These are phyloP conservation scores for Lithophane ornitopus DNA, from an alignment of 2,888 invertebrate species.

Conservation along the genomic window DNA sequence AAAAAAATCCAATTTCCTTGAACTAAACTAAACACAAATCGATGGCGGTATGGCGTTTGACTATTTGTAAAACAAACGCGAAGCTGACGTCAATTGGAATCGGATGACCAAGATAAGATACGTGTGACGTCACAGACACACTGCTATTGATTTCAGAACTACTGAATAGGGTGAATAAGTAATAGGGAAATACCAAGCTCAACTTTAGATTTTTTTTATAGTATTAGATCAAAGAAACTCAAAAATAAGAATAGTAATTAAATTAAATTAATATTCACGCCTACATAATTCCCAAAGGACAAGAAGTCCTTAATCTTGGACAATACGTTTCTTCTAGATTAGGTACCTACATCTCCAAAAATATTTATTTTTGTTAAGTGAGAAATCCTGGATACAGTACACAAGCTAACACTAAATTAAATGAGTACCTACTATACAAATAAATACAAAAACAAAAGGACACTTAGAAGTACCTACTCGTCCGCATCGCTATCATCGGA, in stretches of 20 bases:
- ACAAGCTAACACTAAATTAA: no score
- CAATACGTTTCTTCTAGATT: background rate
- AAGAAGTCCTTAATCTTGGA: background rate
- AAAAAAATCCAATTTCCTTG: background rate
- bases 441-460: no score
- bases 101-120: background rate
- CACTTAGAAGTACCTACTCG: no score
- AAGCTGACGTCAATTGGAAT: conserved; percentile 27
- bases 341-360: background rate
- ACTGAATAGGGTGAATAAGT: background rate
- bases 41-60: background rate
- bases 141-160: conserved; percentile 11
- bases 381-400: no score
- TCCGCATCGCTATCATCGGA: no score
- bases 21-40: conserved; percentile 17
- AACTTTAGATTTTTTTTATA: background rate
- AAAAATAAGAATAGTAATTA: background rate
- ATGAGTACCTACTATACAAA: no score
- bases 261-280: background rate
- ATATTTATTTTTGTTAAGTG: no score
- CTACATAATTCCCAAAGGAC: background rate
- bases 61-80: conserved; percentile 9
- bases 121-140: conserved; percentile 19
- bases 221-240: background rate
- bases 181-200: background rate